These are phyloP conservation scores for Coleophora deauratella DNA, from an alignment of 2,888 invertebrate species.

Conservation along the genomic window DNA sequence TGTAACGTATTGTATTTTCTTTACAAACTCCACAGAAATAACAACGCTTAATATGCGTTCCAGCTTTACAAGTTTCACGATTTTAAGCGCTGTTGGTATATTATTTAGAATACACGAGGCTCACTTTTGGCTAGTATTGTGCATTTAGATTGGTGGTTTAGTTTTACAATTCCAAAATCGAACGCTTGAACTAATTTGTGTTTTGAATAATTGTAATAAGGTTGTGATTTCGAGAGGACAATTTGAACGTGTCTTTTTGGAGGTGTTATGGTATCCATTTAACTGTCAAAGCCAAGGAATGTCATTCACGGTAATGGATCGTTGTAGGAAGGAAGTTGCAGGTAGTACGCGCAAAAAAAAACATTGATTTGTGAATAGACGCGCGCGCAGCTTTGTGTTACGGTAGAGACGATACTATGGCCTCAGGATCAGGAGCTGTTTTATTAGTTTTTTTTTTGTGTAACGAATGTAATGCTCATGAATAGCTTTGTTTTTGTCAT, in stretches of 20 bases:
- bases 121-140: too few relatives aligned
- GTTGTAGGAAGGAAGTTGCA: slow-evolving; percentile 71
- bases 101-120: too few relatives aligned
- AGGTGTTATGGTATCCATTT: slow-evolving; percentile 55
- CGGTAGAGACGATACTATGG: slow-evolving; percentile 27
- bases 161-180: too few relatives aligned
- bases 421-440: slow-evolving; percentile 11
- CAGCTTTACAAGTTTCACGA: slow-evolving; percentile 9
- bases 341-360: slow-evolving; percentile 50
- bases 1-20: slow-evolving; percentile 4
- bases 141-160: too few relatives aligned
- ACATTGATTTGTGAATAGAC: slow-evolving; percentile 33
- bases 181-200: too few relatives aligned
- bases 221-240: neutral
- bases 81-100: too few relatives aligned
- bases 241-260: slow-evolving; percentile 10
- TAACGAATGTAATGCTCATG: too few relatives aligned
- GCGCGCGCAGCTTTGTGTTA: slow-evolving; percentile 29
- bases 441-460: neutral
- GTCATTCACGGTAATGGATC: slow-evolving; percentile 65
- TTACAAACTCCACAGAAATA: slow-evolving; percentile 35
- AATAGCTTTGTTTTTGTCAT: too few relatives aligned
- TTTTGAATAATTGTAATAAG: slow-evolving; percentile 2
- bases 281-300: slow-evolving; percentile 60
- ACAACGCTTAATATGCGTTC: slow-evolving; percentile 5